Evolutionary conservation across 2,113 vertebrate genomes (phyloP), one percentile per base, ranked within the genome.

Genomic region (Anser cygnoides): DNA sequence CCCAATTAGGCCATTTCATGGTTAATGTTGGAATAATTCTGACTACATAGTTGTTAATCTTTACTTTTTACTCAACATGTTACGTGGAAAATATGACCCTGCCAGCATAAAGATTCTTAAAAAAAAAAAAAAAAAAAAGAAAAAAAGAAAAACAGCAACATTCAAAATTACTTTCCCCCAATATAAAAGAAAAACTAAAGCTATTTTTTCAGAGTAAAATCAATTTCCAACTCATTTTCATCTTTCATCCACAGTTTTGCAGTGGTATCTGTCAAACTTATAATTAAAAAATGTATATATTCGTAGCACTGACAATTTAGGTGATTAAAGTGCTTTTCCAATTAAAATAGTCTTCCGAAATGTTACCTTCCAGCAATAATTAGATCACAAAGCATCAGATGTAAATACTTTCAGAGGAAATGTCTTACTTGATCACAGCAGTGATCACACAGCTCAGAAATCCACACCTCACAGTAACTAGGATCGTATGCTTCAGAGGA

Each of bases 331-430:
- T 66, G 44, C 65, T 93, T 75, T 87, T 52, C 66, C 79, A 84
- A 87, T 87, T 89, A 87, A 91, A 94, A 93, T 12, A 81, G 57
- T 70, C 73, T 90, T 89, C 65, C 78, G 65, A 94, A 96, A 87
- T 62, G 68, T 39, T 86, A 75, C 25, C 41, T 87, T 95, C 93
- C 84, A 91, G 65, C 71, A 91, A 76, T 26, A 91, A 80, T 83
- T 88, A 85, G 78, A 94, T 71, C 72, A 80, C 54, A 75, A 78
- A 50, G 43, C 66, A 84, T 55, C 79, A 95, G 61, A 90, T 14
- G 6, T 77, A 88, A 90, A 94, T 54, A 68, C 14, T 78, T 96
- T 31, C 28, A 79, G 67, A 93, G 54, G 62, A 87, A 91, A 92
- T 35, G 80, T 75, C 96, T 91, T 87, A 90, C 68, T 84, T 0